phyloP scores from a whole-genome alignment of 1,140 invertebrate species.

The Sarcophaga bullata region DNA sequence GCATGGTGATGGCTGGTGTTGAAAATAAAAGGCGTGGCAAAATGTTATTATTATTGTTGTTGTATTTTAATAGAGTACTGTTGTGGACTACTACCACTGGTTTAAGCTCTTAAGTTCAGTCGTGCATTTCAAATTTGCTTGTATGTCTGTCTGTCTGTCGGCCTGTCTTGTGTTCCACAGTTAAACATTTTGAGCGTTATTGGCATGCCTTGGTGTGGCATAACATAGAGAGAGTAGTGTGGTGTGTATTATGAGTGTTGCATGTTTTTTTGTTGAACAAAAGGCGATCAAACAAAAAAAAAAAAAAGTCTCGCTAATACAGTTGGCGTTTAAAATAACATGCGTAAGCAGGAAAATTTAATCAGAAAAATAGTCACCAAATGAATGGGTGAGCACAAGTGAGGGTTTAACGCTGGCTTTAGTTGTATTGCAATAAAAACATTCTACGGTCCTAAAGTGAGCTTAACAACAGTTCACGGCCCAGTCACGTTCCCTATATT shows the following conservation, averaged over 20 bases:
- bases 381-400: too few relatives aligned
- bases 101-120: background rate
- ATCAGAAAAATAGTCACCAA: background rate
- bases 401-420: too few relatives aligned
- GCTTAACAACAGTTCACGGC: too few relatives aligned
- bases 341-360: conserved; percentile 33
- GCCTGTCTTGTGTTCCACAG: background rate
- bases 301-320: background rate
- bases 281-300: background rate
- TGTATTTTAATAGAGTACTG: background rate
- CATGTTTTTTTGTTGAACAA: background rate
- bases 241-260: background rate
- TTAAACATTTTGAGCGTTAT: too few relatives aligned
- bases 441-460: too few relatives aligned
- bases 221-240: too few relatives aligned
- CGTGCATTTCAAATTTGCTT: conserved; percentile 29
- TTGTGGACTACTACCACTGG: background rate
- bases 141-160: conserved; percentile 21
- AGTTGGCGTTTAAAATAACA: conserved; percentile 29
- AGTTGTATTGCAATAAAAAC: too few relatives aligned
- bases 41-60: background rate
- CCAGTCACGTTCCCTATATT: too few relatives aligned
- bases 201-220: too few relatives aligned
- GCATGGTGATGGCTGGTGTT: background rate
- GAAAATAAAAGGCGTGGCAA: conserved; percentile 12